Conservation (phyloP, 2,888 invertebrate species). For the Lottia gigantea region DNA sequence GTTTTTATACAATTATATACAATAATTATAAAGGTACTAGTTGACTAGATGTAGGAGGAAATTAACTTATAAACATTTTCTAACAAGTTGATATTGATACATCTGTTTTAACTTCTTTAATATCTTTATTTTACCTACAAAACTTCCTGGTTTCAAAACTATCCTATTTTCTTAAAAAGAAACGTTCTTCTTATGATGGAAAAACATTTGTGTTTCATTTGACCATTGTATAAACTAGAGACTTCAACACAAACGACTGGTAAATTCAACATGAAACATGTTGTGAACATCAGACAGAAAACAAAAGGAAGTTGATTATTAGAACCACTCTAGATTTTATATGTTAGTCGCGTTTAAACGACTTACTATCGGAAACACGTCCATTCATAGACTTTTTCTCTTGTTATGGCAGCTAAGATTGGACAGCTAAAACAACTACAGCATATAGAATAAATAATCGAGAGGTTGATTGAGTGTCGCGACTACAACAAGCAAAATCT, state of each 20-base stretch:
- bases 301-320: slow-evolving; percentile 18
- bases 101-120: too few species aligned
- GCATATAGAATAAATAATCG: slow-evolving; percentile 16
- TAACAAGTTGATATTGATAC: too few species aligned
- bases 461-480: background rate
- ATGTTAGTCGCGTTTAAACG: slow-evolving; percentile 15
- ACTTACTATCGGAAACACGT: slow-evolving; percentile 11
- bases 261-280: slow-evolving; percentile 8
- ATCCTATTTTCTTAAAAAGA: background rate
- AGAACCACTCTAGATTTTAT: slow-evolving; percentile 19
- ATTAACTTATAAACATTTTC: slow-evolving; percentile 3
- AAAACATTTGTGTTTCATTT: slow-evolving; percentile 8
- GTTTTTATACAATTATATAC: too few species aligned
- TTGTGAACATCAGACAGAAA: slow-evolving; percentile 11
- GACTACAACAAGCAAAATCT: too few species aligned
- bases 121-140: too few species aligned
- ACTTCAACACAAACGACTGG: background rate
- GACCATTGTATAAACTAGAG: slow-evolving; percentile 4
- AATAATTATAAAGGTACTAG: background rate
- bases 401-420: slow-evolving; percentile 14
- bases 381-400: slow-evolving; percentile 13
- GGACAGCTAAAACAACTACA: slow-evolving; percentile 21
- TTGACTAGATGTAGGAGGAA: slow-evolving; percentile 5
- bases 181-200: background rate
- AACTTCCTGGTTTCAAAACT: too few species aligned